Conservation (phyloP, 2,113 vertebrate species). For the Colaptes auratus region DNA sequence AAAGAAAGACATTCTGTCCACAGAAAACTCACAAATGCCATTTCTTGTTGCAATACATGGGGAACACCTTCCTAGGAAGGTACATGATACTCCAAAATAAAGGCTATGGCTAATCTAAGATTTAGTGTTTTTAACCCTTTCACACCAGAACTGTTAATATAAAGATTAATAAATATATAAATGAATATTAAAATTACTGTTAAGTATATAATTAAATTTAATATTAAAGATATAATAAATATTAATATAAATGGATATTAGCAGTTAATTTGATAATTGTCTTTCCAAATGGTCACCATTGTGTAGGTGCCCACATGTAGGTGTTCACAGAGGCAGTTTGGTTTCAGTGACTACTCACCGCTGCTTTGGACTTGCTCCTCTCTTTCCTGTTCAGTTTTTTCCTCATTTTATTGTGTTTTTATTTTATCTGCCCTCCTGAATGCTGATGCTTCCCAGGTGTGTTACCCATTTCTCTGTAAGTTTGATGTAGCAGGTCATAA, state of each 20-base stretch:
- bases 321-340: not conserved
- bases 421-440: not conserved
- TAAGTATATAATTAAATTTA: no score
- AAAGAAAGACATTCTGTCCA: not conserved
- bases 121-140: not conserved
- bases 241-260: not conserved
- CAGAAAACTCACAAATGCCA: not conserved
- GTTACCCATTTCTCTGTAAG: not conserved
- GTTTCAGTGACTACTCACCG: not conserved
- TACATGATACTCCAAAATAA: not conserved
- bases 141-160: not conserved
- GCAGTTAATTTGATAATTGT: accelerated
- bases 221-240: no score
- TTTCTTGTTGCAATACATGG: not conserved
- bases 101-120: not conserved
- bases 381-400: not conserved
- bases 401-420: not conserved
- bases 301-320: not conserved
- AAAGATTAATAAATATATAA: not conserved
- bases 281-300: not conserved
- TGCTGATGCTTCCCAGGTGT: not conserved
- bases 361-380: not conserved
- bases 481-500: not conserved
- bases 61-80: not conserved
- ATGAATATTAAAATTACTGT: no score